phyloP scores from a whole-genome alignment of 2,797 vertebrate species.

The Acrossocheilus fasciatus region DNA sequence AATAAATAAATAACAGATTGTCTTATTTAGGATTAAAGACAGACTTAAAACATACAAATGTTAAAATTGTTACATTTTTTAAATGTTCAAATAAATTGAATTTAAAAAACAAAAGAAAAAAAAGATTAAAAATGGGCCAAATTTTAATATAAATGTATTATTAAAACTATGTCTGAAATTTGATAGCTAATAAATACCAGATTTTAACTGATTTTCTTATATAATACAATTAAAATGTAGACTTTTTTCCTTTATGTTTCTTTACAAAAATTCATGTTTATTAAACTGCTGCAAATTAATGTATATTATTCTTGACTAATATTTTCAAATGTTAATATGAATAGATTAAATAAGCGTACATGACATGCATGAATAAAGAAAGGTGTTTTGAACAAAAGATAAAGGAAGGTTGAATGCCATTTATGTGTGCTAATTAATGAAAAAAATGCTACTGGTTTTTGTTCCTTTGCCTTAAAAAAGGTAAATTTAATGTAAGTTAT shows the following conservation, averaged over 20 bases:
- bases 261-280: background rate
- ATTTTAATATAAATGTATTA: too few relatives aligned
- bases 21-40: background rate
- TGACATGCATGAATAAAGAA: background rate
- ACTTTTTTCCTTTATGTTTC: background rate
- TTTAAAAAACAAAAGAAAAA: background rate
- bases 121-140: background rate
- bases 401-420: background rate
- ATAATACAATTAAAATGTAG: background rate
- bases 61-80: background rate
- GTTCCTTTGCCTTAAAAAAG: too few relatives aligned
- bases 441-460: background rate
- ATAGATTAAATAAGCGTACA: background rate
- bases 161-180: background rate
- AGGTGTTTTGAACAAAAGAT: background rate
- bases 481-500: background rate
- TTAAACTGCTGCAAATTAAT: background rate
- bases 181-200: background rate
- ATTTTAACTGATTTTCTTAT: background rate
- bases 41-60: background rate
- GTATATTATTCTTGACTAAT: background rate
- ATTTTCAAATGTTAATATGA: background rate
- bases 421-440: background rate
- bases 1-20: background rate
- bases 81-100: background rate